phyloP scores from a whole-genome alignment of 2,797 vertebrate genomes.

The Syngnathus acus region DNA sequence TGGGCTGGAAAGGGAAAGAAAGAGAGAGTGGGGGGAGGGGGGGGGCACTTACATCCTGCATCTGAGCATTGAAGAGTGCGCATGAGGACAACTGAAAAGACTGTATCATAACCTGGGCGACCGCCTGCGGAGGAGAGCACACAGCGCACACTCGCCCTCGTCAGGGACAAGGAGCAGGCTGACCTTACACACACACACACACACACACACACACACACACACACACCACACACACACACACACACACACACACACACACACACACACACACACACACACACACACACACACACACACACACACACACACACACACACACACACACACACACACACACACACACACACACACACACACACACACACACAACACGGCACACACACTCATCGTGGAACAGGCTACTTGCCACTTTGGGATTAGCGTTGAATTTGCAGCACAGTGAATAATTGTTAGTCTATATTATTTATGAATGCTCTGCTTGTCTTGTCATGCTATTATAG shows the following conservation, averaged over 20 bases:
- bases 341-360: constrained; percentile 41
- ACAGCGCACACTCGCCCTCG: constrained; percentile 79
- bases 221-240: constrained; percentile 15
- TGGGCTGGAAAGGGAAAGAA: constrained; percentile 46
- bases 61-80: constrained; percentile 95
- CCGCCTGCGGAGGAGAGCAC: constrained; percentile 91
- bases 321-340: constrained; percentile 17
- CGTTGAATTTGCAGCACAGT: constrained; percentile 21
- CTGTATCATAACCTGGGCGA: constrained; percentile 99
- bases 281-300: constrained; percentile 42
- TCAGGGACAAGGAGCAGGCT: constrained; percentile 54
- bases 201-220: constrained; percentile 44
- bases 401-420: constrained; percentile 27
- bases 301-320: constrained; percentile 19
- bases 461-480: constrained; percentile 27
- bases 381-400: constrained; percentile 18
- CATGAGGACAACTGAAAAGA: constrained; percentile 99
- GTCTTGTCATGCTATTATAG: constrained; percentile 45
- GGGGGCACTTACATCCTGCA: constrained; percentile 94
- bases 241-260: constrained; percentile 42
- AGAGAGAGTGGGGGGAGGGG: constrained; percentile 13
- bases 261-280: constrained; percentile 43
- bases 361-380: constrained; percentile 11
- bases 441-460: constrained; percentile 30
- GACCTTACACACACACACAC: constrained; percentile 44